Base-by-base conservation (phyloP, 2,797 vertebrate species). In the Novumbra hubbsi region DNA sequence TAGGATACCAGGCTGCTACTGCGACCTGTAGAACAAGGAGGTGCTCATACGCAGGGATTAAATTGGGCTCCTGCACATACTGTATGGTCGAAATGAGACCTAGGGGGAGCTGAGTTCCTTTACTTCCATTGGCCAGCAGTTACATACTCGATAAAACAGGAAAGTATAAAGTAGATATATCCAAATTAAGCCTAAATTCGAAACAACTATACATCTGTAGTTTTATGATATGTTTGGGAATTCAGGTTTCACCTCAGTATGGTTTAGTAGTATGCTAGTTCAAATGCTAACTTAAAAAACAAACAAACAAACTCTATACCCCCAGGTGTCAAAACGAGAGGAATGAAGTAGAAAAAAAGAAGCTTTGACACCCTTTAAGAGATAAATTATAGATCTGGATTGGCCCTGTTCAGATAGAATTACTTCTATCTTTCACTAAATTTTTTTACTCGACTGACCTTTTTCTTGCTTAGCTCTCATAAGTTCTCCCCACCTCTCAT, bases 351-450 rank as follows among this genome's bases (percentile, higher is more conserved):
- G 72, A 75, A 80, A 57, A 83, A 86, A 86, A 75, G 79, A 88
- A 90, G 87, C 84, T 80, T 76, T 78, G 88, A 88, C 83, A 79
- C 78, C 84, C 81, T 92, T 93, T 92, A 93, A 93, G 90, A 94
- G 92, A 95, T 92, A 90, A 92, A 95, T 94, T 92, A 90, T 87
- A 92, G 89, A 85, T 79, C 85, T 85, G 87, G 78, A 92, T 91
- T 92, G 90, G 91, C 87, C 85, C 90, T 90, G 73, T 72, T 78
- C 79, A 85, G 86, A 90, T 88, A 88, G 74, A 78, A 77, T 86
- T 84, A 86, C 77, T 32, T 72, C 78, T 78, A 75, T 80, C 81
- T 76, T 78, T 83, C 55, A 21, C n/a, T 12, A 8, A 0, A 8
- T 12, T 11, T 4, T 11, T 12, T 21, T 7, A 15, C 48, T 70